Evolutionary conservation across 2,113 vertebrate species (phyloP), one percentile per base, ranked within the genome.

Genomic region (Crotalus viridis): DNA sequence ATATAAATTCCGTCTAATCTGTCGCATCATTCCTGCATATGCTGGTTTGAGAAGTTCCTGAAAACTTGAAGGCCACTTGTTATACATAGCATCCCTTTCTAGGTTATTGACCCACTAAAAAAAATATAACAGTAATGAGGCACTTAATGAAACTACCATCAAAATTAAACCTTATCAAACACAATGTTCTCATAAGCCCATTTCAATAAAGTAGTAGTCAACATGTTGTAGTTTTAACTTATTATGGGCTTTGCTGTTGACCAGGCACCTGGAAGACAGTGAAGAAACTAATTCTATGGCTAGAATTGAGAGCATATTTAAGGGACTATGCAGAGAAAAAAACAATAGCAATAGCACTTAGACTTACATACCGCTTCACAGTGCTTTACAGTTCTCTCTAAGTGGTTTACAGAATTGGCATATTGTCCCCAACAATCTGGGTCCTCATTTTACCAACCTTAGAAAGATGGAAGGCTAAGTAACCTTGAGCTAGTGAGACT

Each of bases 51-150:
- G 97, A 74, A 99, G 98, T 74, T 99, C 99, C 93, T 99, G 98
- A 88, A 98, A 97, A 94, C 98, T 98, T 59, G 97, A 87, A 92
- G 99, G 98, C 99, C 99, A 99, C 21, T 96, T 97, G 39, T 95
- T 95, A 93, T 99, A 99, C 85, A 97, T 97, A 8, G 94, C 93
- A 96, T 99, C 99, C 91, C 97, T 98, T 97, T 99, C 99, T 95
- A 99, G 98, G 94, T 99, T 98, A 97, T 99, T 99, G 90, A 99
- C 91, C 99, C 99, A 99, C 99, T 99, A 92, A 57, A 97, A 96
- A 54, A 97, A 92, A 61, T 95, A 92, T 93, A 17, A 0, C 26
- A 96, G 33, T 28, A 56, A 89, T 93, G 92, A 24, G 90, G 91
- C 95, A 94, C 93, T 51, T 85, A 0, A 59, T 0, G 0, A 90